phyloP scores from a whole-genome alignment of 2,797 vertebrate species.

The Clamator glandarius region DNA sequence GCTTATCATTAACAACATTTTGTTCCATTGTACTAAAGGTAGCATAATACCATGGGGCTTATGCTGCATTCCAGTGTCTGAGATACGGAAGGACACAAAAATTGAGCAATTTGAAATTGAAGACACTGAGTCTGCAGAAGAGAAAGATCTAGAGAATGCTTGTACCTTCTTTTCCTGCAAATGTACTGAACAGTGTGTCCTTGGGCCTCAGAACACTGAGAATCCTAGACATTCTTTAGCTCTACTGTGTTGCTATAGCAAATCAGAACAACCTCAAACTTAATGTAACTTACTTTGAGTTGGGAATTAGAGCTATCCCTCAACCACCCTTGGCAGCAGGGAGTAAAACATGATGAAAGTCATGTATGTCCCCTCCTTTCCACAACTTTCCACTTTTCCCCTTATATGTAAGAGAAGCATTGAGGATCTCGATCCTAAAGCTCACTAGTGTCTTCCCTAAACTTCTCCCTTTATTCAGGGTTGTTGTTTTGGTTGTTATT shows the following conservation, averaged over 20 bases:
- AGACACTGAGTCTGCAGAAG: not conserved
- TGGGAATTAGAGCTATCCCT: not conserved
- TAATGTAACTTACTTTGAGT: not conserved
- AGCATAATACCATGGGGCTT: not conserved
- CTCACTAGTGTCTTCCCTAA: not conserved
- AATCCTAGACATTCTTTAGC: not conserved
- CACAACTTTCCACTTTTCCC: not conserved
- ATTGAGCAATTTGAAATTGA: not conserved
- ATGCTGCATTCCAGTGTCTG: not conserved
- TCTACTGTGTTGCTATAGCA: not conserved
- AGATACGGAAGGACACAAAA: not conserved
- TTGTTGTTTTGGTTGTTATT: not conserved
- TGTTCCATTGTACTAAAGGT: constrained; percentile 33
- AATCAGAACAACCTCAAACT: not conserved
- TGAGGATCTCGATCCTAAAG: not conserved
- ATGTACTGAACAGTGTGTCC: not conserved
- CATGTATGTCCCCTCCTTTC: not conserved
- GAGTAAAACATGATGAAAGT: not conserved
- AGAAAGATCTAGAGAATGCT: not conserved
- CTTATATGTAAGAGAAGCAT: not conserved
- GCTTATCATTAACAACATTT: constrained; percentile 14
- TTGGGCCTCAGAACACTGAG: not conserved
- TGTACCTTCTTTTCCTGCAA: not conserved
- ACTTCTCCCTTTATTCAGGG: not conserved
- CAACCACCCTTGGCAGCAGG: not conserved